Percentiles rank a stretch among this genome's conserved stretches.
phyloP scores from a whole-genome alignment of 2,113 vertebrate species.

The Dromiciops gliroides region DNA sequence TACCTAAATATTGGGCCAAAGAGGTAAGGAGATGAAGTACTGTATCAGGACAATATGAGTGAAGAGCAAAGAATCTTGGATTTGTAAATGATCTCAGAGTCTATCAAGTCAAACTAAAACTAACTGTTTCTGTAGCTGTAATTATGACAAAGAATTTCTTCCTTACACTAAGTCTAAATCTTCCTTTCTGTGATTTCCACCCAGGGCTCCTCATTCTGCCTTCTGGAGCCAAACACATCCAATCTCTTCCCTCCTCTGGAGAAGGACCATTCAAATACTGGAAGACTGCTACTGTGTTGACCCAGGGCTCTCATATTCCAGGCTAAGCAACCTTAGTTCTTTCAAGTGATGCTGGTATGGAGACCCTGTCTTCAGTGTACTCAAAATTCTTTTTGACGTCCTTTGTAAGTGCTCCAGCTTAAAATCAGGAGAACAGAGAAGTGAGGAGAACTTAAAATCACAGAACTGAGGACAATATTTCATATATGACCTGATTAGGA shows the following conservation, averaged over 20 bases:
- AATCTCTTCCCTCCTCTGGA: neutral
- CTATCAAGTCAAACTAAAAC: too few relatives aligned
- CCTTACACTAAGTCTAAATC: too few relatives aligned
- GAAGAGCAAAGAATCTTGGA: too few relatives aligned
- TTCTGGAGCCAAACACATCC: neutral
- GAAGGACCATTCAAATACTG: neutral
- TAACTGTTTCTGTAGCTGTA: too few relatives aligned
- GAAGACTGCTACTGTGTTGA: neutral
- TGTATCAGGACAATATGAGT: too few relatives aligned
- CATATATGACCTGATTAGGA: neutral
- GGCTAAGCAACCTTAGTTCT: neutral
- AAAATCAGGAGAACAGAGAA: neutral
- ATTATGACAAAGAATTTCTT: too few relatives aligned
- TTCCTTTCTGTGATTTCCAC: neutral
- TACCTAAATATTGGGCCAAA: too few relatives aligned
- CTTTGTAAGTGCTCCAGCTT: neutral
- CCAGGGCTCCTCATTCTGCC: neutral
- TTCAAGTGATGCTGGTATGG: neutral
- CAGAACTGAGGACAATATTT: neutral
- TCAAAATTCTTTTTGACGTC: neutral
- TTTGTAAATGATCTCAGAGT: too few relatives aligned
- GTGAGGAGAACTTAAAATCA: neutral
- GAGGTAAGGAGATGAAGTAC: too few relatives aligned
- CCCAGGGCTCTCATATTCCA: neutral
- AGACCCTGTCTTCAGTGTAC: neutral